phyloP scores from a whole-genome alignment of 1,140 invertebrate species.

The Magallana gigas region DNA sequence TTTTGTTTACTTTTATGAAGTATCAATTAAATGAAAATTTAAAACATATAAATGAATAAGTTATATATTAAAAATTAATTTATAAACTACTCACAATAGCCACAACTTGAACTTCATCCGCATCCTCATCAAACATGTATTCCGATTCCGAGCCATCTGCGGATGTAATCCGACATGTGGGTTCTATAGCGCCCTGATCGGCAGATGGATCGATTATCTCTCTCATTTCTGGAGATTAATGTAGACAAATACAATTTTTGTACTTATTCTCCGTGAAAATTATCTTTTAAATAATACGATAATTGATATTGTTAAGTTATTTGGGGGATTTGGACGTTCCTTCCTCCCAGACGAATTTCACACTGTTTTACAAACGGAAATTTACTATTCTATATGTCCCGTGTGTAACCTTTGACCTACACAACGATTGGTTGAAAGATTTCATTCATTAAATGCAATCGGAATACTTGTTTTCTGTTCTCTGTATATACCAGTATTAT shows the following conservation, averaged over 20 bases:
- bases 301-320: no score
- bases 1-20: no score
- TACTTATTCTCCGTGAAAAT: no score
- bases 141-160: constrained; percentile 27
- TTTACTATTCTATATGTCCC: neutral
- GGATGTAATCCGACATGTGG: neutral
- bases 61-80: no score
- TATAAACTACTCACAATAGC: neutral
- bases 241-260: no score
- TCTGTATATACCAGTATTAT: no score
- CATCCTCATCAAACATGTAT: constrained; percentile 21
- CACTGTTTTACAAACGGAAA: constrained; percentile 3
- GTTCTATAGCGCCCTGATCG: neutral
- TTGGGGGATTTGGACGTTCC: neutral
- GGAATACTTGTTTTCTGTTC: no score
- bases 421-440: neutral
- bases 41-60: no score
- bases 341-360: neutral
- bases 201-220: neutral
- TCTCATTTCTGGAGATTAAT: neutral
- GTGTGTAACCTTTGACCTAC: neutral
- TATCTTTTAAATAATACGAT: no score
- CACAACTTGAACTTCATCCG: constrained; percentile 14
- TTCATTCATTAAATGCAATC: neutral
- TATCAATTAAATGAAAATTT: no score